These are phyloP conservation scores for Gulo gulo DNA, from an alignment of 2,113 vertebrate genomes.

Conservation along the genomic window DNA sequence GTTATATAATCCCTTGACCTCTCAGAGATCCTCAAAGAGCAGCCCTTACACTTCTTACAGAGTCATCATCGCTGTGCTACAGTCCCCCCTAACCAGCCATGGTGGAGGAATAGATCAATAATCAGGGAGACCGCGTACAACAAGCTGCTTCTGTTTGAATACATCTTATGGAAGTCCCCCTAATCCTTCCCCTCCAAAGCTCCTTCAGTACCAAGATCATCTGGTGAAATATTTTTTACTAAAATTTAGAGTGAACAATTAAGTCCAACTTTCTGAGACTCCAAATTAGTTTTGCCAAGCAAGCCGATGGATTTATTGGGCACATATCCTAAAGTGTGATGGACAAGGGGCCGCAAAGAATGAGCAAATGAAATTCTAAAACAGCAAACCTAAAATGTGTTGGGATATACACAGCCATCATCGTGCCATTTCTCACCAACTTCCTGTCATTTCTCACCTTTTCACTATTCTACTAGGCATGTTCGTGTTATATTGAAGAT, in stretches of 20 bases:
- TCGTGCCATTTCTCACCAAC: neutral
- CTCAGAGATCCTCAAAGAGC: neutral
- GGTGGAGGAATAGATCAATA: too few relatives aligned
- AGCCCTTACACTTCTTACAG: neutral
- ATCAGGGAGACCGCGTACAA: neutral
- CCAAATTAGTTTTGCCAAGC: constrained; percentile 20
- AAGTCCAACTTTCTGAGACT: constrained; percentile 44
- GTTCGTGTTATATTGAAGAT: neutral
- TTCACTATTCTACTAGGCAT: neutral
- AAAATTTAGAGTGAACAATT: constrained; percentile 40
- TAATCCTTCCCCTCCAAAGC: neutral
- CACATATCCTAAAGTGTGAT: constrained; percentile 6
- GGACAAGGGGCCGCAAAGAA: constrained; percentile 11
- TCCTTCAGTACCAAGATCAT: neutral
- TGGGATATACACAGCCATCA: neutral
- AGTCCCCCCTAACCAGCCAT: neutral
- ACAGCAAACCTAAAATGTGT: neutral
- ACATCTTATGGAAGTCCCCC: neutral
- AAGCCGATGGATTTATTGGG: constrained; percentile 56
- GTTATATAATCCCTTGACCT: neutral
- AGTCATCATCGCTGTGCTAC: neutral
- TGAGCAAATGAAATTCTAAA: constrained; percentile 47
- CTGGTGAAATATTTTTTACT: constrained; percentile 33
- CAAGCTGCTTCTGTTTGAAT: neutral
- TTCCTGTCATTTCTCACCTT: neutral